Evolutionary conservation across 2,888 invertebrate genomes (phyloP).

Genomic region (Nemoura dubitans): DNA sequence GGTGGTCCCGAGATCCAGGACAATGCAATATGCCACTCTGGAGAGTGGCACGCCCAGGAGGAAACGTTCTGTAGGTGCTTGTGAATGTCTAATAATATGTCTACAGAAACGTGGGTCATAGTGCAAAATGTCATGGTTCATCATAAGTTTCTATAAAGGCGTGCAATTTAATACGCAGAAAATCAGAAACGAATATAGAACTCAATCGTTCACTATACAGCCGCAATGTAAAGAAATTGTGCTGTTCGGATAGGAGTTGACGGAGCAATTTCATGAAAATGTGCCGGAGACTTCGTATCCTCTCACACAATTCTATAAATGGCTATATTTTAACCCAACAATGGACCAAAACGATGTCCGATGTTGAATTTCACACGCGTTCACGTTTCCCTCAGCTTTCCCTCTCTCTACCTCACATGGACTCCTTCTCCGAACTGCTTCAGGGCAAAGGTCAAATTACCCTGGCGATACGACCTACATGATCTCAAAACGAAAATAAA

Average conservation of each 20-base stretch:
- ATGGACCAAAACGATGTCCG: neutral
- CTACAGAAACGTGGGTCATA: no score
- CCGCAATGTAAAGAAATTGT: neutral
- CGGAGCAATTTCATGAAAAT: neutral
- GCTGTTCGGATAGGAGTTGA: neutral
- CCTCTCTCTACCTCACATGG: neutral
- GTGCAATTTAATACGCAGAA: neutral
- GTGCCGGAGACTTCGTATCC: neutral
- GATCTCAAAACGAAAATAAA: constrained; percentile 1
- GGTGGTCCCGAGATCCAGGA: no score
- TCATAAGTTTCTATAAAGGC: no score
- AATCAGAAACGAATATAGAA: neutral
- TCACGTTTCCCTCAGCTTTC: neutral
- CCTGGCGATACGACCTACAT: neutral
- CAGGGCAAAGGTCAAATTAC: neutral
- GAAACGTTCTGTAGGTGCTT: neutral
- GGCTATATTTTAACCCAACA: neutral
- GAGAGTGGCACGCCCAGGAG: no score
- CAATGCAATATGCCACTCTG: no score
- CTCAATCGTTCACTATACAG: neutral
- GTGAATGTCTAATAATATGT: neutral
- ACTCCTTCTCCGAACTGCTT: neutral
- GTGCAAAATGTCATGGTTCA: no score
- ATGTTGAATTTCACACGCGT: neutral
- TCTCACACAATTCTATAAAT: neutral